Conservation (phyloP, 2,888 invertebrate genomes). For the Perdita meconis region DNA sequence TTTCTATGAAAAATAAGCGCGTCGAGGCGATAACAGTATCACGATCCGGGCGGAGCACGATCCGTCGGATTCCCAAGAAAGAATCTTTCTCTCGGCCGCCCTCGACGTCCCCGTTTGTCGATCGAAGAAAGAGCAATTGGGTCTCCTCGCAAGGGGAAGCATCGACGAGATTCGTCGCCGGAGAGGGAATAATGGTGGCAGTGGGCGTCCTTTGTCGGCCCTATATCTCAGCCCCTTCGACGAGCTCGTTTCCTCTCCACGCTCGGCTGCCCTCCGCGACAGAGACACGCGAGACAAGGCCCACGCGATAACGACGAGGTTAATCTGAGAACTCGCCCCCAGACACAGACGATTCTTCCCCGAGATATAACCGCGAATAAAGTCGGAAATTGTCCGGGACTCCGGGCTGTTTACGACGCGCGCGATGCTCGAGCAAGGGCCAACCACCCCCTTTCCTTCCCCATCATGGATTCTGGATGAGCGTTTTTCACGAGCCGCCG, state of each 20-base stretch:
- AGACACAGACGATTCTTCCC: not conserved
- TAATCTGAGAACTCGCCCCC: slow-evolving; percentile 43
- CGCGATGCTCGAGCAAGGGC: no score
- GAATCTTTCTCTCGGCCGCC: not conserved
- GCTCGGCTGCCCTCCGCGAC: slow-evolving; percentile 27
- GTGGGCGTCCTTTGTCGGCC: slow-evolving; percentile 39
- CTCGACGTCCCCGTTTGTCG: slow-evolving; percentile 4
- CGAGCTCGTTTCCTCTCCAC: slow-evolving; percentile 51
- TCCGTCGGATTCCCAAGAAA: not conserved
- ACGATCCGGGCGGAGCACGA: not conserved
- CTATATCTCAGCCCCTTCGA: slow-evolving; percentile 10
- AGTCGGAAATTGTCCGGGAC: not conserved
- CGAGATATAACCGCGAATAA: slow-evolving; percentile 21
- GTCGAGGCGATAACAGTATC: not conserved
- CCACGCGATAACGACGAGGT: slow-evolving; percentile 42
- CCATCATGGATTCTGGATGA: not conserved
- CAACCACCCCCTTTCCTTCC: not conserved
- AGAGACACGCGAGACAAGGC: not conserved
- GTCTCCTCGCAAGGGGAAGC: not conserved
- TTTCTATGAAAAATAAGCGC: no score
- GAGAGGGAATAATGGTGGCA: slow-evolving; percentile 47
- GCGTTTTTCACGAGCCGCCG: slow-evolving; percentile 6
- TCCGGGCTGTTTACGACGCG: not conserved
- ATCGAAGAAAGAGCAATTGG: slow-evolving; percentile 8
- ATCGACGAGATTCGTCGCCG: not conserved